These are phyloP conservation scores for Sebastes nivosus DNA, from an alignment of 2,797 vertebrate species.

Conservation along the genomic window DNA sequence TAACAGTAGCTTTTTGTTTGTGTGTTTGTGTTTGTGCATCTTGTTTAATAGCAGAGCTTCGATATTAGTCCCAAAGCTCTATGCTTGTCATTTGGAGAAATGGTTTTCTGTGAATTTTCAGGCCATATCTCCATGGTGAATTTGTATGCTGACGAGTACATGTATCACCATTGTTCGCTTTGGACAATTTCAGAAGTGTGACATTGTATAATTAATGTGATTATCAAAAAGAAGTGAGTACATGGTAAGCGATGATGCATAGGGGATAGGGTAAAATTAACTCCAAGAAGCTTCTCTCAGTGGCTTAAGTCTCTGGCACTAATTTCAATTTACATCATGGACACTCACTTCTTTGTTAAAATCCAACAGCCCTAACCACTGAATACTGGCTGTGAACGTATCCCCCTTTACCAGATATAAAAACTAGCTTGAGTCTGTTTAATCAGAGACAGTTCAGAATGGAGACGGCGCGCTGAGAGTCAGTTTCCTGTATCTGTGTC, in stretches of 20 bases:
- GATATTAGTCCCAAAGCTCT: not conserved
- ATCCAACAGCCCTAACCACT: not conserved
- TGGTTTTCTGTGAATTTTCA: not conserved
- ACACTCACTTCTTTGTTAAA: not conserved
- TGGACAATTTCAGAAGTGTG: not conserved
- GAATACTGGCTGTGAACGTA: not conserved
- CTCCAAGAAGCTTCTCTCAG: not conserved
- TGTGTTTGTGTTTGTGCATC: not conserved
- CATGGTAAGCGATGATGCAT: not conserved
- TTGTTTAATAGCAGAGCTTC: not conserved
- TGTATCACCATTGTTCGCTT: not conserved
- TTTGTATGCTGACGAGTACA: not conserved
- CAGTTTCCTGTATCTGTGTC: too few relatives aligned
- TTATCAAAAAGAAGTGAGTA: not conserved
- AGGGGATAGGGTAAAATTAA: not conserved
- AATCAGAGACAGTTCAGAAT: too few relatives aligned
- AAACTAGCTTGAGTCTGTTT: not conserved
- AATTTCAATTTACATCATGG: not conserved
- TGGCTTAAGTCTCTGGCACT: not conserved
- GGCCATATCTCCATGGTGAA: not conserved
- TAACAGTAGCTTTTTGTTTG: not conserved
- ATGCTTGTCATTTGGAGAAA: not conserved
- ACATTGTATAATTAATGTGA: not conserved
- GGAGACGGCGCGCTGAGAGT: too few relatives aligned
- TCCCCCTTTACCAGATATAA: not conserved